These are phyloP conservation scores for Poecilus cupreus DNA, from an alignment of 2,888 invertebrate species.

Conservation along the genomic window DNA sequence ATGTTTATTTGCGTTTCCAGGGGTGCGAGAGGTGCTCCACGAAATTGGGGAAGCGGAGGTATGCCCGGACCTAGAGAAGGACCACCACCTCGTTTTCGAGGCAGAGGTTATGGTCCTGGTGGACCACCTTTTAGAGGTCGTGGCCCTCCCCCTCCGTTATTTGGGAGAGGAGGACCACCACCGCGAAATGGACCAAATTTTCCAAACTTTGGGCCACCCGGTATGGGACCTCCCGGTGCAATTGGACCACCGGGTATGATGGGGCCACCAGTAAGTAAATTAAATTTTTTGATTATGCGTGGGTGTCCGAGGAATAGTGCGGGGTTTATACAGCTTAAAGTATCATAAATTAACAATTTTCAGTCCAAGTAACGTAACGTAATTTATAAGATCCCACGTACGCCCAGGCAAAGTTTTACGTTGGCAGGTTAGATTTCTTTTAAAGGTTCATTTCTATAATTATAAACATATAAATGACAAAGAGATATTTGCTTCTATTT, in stretches of 20 bases:
- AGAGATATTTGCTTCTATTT: too few relatives aligned
- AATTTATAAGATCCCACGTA: too few relatives aligned
- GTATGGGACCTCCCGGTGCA: constrained; percentile 74
- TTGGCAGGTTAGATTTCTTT: too few relatives aligned
- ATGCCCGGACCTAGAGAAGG: constrained; percentile 71
- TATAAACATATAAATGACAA: too few relatives aligned
- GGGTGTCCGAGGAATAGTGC: too few relatives aligned
- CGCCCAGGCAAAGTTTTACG: too few relatives aligned
- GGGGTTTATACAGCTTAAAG: too few relatives aligned
- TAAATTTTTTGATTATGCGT: too few relatives aligned
- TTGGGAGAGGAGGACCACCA: constrained; percentile 74
- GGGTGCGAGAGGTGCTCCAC: constrained; percentile 73
- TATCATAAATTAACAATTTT: too few relatives aligned
- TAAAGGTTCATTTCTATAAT: too few relatives aligned
- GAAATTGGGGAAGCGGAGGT: constrained; percentile 65
- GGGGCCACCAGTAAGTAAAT: constrained; percentile 69
- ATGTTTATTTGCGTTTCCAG: constrained; percentile 61
- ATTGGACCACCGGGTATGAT: constrained; percentile 75
- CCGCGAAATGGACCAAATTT: constrained; percentile 75
- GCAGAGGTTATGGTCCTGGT: constrained; percentile 79
- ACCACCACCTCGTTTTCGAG: constrained; percentile 80
- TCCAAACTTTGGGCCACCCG: constrained; percentile 73
- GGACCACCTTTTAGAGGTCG: constrained; percentile 71
- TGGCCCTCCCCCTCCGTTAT: constrained; percentile 75
- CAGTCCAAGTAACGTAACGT: too few relatives aligned